Evolutionary conservation across 2,888 invertebrate species (phyloP), one percentile per base, ranked within the genome.

Genomic region (Terebella lapidaria): DNA sequence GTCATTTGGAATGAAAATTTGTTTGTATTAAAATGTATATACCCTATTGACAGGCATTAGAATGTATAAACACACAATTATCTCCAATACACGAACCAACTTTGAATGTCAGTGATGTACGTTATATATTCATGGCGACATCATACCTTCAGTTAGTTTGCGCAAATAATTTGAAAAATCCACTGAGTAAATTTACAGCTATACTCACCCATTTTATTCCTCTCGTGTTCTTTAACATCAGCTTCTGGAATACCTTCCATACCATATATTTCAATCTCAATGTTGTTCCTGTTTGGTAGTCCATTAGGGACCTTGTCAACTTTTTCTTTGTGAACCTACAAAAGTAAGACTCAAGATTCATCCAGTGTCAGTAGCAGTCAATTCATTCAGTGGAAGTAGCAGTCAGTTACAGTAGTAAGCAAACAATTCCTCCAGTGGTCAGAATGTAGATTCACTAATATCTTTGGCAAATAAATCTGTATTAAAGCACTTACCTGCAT

Each of bases 221-320:
- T 87, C 83, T 96, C 95, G 83, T 96, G 96, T 78, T 94, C 93
- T 79, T 90, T 90, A 66, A 94, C 81, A 84, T 97, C 96, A 73
- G 91, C 92, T 58, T 91, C 88, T 29, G 99, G 99, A 76, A 99
- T 97, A 72, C 99, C 99, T 86, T 99, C 97, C 97, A 99, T 99
- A 70, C 99, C 99, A 85, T 99, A 99, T 77, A 99, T 97, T 86
- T 99, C 99, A 81, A 99, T 92, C 84, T 97, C 96, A 80, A 95
- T 94, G 84, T 95, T 95, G 77, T 94, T 94, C 80, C 97, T 87
- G 83, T 94, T 94, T 74, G 96, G 95, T 79, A 97, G 84, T 66
- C 97, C 94, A 84, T 96, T 97, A 71, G 99, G 99, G 79, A 99
- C 96, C 86, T 97, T 96, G 83, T 99, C 97, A 81, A 99, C 94